Evolutionary conservation across 1,140 invertebrate species (phyloP), one percentile per base, ranked within the genome.

Genomic region (Trypoxylus dichotomus): DNA sequence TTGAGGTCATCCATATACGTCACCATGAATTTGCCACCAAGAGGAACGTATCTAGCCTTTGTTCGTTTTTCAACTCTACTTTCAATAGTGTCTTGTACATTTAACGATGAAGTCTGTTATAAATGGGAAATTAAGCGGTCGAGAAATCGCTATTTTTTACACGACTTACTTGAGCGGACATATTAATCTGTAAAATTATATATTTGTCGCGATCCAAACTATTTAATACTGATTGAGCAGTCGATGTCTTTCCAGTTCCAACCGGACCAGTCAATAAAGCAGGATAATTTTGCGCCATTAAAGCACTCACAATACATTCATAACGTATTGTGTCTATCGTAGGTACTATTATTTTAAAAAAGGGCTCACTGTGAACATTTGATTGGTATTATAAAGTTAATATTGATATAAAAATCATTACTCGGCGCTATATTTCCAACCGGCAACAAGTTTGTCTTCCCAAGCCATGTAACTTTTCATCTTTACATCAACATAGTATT

Each of bases 1-100:
- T 96, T 96, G 80, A 96, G 92, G 84, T 97, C 94, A 85, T 97
- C 95, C 90, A 96, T 91, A 84, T 95, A 96, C 1, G 91, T 91
- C 68, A 96, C 90, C 88, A 96, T 90, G 80, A 87, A 93, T 88
- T 95, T 96, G 41, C 89, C 92, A 80, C 91, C 92, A 24, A 90
- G 85, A 0, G 95, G 95, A 0, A 93, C 90, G 85, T 92, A 95
- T 73, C 93, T 90, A 3, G 92, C 93, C 85, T 95, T 96, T 0
- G 93, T 95, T 60, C 94, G 88, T 87, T 96, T 96, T 85, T 96
- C 94, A 0, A 95, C 86, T 74, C 91, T 87, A 78, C 91, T 92
- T 85, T 95, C 94, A 63, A 96, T 93, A n/a, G 91, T 91, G 19
- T 81, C 91, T 86, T 94, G 93, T 0, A 94, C 87, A 75, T 94